Evolutionary conservation across 2,113 vertebrate genomes (phyloP), one percentile per base, ranked within the genome.

Genomic region (Tyrannus savana): DNA sequence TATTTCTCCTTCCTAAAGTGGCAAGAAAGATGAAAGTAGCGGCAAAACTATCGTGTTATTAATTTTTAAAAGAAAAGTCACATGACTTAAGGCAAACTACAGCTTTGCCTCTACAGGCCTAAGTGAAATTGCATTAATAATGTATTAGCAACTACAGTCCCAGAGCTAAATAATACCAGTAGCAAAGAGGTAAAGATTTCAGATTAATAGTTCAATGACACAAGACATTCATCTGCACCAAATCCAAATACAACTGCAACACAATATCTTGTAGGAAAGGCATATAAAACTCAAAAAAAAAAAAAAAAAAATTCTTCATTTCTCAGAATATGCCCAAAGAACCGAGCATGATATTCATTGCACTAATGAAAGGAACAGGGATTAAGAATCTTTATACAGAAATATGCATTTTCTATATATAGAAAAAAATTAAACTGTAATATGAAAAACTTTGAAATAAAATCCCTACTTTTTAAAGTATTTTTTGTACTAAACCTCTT

Each of bases 11-110:
- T 6, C 3, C 11, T 19, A 19, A 55, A 84, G 60, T 23, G 79
- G 82, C 28, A 46, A 92, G 35, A 47, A 85, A 93, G 46, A 77
- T 15, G 9, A 44, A 88, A 92, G 58, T 12, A 69, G 63, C 1
- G 2, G 53, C 41, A 76, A 87, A 84, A 84, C 25, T 37, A 68
- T 1, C 33, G 22, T 50, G 47, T n/a, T 67, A 75, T n/a, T 66
- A 75, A 81, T 84, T 93, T 86, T 93, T 84, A 89, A 80, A 90
- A 69, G 52, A 71, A 15, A 84, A 93, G 31, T 52, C 63, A 71
- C 63, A 72, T 27, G 17, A 88, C 87, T 93, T 77, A 69, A 66
- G 73, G 18, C 68, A 71, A 91, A 81, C 35, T 50, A 71, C 28
- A 89, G 68, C 52, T 95, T 84, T 74, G 80, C 28, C 15, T 82